phyloP scores from a whole-genome alignment of 2,113 vertebrate genomes.

The Nymphicus hollandicus region DNA sequence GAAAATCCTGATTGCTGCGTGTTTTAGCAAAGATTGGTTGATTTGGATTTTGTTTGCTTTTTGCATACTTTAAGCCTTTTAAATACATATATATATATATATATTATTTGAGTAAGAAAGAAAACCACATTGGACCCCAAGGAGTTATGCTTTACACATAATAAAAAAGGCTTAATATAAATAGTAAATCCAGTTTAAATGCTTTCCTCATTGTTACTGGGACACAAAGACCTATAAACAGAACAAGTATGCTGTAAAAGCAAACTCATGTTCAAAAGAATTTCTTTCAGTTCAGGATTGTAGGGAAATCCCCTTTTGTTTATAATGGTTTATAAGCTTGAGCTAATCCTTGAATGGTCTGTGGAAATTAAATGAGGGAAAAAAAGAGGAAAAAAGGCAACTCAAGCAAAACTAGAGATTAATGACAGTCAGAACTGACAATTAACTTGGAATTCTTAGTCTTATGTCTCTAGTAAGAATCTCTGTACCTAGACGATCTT shows the following conservation, averaged over 20 bases:
- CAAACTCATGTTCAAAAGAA: not conserved
- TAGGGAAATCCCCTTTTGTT: slow-evolving; percentile 45
- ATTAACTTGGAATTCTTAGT: not conserved
- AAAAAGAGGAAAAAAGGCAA: not conserved
- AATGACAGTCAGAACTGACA: not conserved
- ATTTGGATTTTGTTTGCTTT: not conserved
- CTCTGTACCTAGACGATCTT: not conserved
- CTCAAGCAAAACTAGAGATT: not conserved
- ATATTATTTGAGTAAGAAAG: not conserved
- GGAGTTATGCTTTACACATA: not conserved
- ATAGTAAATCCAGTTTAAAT: not conserved
- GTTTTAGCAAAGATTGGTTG: not conserved
- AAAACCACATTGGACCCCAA: not conserved
- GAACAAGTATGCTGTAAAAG: slow-evolving; percentile 10
- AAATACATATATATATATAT: not conserved
- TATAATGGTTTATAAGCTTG: slow-evolving; percentile 20
- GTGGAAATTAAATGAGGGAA: not conserved
- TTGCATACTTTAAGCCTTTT: not conserved
- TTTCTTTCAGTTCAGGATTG: slow-evolving; percentile 17
- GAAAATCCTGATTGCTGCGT: not conserved
- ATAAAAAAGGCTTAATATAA: not conserved
- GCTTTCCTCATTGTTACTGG: not conserved
- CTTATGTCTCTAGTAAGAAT: not conserved
- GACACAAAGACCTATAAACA: not conserved
- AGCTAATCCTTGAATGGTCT: slow-evolving; percentile 21